A percentile compares a stretch with the other conserved stretches of the same genome.
Conservation (phyloP, 2,113 vertebrate species). For the Apteryx mantelli region DNA sequence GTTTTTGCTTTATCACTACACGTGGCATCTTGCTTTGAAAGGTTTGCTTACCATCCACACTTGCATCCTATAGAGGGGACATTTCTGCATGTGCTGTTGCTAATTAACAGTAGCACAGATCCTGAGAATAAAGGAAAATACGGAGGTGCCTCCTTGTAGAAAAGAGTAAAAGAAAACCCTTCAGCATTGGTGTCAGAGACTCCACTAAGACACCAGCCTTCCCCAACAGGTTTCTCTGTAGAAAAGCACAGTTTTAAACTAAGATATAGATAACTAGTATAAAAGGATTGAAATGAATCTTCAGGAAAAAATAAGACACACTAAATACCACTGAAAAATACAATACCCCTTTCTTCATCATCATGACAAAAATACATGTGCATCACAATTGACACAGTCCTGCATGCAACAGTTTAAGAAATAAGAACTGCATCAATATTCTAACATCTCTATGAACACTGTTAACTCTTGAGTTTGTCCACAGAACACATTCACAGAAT, state of each 20-base stretch:
- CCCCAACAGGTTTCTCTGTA: neutral
- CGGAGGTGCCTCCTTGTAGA: neutral
- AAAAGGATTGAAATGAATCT: neutral
- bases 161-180: neutral
- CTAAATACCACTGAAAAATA: neutral
- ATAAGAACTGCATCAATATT: neutral
- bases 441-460: neutral
- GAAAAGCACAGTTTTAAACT: neutral
- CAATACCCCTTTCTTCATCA: neutral
- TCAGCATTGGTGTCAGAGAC: accelerated
- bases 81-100: neutral
- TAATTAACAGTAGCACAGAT: neutral
- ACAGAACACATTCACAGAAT: neutral
- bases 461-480: neutral
- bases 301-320: neutral
- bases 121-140: neutral
- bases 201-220: neutral
- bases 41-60: neutral
- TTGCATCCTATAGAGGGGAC: neutral
- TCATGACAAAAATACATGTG: neutral
- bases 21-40: neutral
- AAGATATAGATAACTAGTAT: neutral
- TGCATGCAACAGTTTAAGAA: neutral
- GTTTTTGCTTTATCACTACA: neutral
- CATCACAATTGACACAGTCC: neutral